Evolutionary conservation across 1,140 invertebrate genomes (phyloP), one percentile per base, ranked within the genome.

Genomic region (Bombus superbus): DNA sequence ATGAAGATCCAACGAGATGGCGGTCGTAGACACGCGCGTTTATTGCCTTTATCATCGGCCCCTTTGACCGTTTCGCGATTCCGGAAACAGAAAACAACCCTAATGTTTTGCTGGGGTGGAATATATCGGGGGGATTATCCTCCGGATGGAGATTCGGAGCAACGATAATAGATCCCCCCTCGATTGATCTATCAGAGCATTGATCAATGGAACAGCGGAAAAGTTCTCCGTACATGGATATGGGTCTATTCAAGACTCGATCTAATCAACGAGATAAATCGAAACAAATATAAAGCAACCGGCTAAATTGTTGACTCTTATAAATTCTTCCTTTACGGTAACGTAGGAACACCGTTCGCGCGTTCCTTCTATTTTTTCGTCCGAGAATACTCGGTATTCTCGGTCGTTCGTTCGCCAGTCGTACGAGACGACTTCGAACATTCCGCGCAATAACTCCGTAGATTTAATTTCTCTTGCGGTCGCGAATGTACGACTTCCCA

Each of bases 401-500:
- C 6, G 11, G 47, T 53, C 18, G 47, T 53, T 53, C 18, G 47
- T 53, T 53, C 47, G 9, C 25, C 8, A 40, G 28, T 15, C 10
- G 35, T 10, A 42, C 25, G 38, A 42, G n/a, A 53, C 42, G 73
- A 40, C 75, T 35, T 42, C 22, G 4, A 10, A 18, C 35, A 85
- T 79, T 81, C 69, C 83, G 71, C 38, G 64, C 62, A 53, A 85
- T 44, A 66, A 80, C 83, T 73, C 28, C 44, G 44, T 85, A 64
- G 78, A 74, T 85, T 85, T 81, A 81, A 81, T 81, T 85, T 85
- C 69, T 68, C 57, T 38, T 85, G 77, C 77, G 78, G 83, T 81
- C 28, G 83, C 83, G n/a, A 85, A 85, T 85, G 71, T 85, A 85
- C 77, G 83, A 85, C 83, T 85, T 85, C 83, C 83, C 83, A 40